Percentiles rank a stretch among this genome's conserved stretches.
phyloP scores from a whole-genome alignment of 2,888 invertebrate species.

The Brenthis ino region DNA sequence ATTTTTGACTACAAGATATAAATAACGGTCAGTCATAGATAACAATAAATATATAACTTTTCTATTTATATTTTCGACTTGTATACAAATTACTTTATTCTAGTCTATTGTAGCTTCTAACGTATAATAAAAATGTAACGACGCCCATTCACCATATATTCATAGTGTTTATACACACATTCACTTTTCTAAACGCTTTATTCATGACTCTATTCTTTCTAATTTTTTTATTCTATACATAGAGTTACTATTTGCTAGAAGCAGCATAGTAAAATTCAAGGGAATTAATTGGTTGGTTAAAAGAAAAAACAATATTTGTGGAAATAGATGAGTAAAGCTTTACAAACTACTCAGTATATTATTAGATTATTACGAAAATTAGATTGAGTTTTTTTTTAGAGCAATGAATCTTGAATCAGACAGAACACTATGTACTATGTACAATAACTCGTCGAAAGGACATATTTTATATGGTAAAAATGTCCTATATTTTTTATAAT shows the following conservation, averaged over 20 bases:
- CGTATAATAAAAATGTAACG: conserved; percentile 30
- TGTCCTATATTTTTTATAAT: too few relatives aligned
- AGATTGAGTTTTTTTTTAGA: too few relatives aligned
- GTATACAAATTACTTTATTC: conserved; percentile 14
- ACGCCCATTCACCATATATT: conserved; percentile 20
- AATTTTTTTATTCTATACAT: conserved; percentile 4
- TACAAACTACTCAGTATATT: too few relatives aligned
- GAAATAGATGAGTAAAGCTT: too few relatives aligned
- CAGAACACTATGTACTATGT: too few relatives aligned
- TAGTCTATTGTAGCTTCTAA: conserved; percentile 6
- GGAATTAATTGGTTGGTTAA: too few relatives aligned
- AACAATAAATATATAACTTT: background rate
- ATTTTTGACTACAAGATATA: conserved; percentile 1
- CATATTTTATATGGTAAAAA: too few relatives aligned
- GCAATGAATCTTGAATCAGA: too few relatives aligned
- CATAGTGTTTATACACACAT: conserved; percentile 16
- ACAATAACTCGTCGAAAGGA: too few relatives aligned
- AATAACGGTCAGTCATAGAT: background rate
- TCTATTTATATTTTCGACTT: background rate
- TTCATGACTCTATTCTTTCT: conserved; percentile 7
- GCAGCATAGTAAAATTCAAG: too few relatives aligned
- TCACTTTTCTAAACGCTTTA: conserved; percentile 23
- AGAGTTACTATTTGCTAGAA: background rate
- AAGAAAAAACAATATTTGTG: too few relatives aligned
- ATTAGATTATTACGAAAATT: too few relatives aligned